phyloP scores from a whole-genome alignment of 1,140 invertebrate species.

The Drosophila varians region DNA sequence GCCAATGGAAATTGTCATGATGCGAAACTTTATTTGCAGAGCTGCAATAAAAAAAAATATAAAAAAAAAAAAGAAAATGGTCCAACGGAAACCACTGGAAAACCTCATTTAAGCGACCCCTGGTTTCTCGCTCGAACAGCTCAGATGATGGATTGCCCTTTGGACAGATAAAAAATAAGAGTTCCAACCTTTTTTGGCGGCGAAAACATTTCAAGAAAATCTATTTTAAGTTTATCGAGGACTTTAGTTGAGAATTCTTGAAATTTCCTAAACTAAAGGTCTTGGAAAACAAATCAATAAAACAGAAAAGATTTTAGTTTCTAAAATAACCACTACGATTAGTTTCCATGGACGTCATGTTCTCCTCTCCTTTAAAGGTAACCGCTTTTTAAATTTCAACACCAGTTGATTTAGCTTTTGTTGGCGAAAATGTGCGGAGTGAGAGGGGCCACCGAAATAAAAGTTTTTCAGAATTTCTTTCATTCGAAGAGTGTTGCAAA shows the following conservation, averaged over 20 bases:
- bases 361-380: too few species aligned
- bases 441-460: constrained; percentile 49
- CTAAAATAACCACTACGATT: too few species aligned
- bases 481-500: constrained; percentile 45
- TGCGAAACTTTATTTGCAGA: constrained; percentile 59
- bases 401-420: constrained; percentile 6
- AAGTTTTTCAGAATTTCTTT: constrained; percentile 49
- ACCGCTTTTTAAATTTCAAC: constrained; percentile 1
- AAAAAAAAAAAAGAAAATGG: constrained; percentile 3
- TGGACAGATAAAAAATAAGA: constrained; percentile 17
- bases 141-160: constrained; percentile 35
- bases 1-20: constrained; percentile 56
- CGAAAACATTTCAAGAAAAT: constrained; percentile 22
- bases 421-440: constrained; percentile 40
- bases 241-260: not conserved
- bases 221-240: constrained; percentile 9
- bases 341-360: too few species aligned
- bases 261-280: too few species aligned
- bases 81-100: constrained; percentile 10
- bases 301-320: not conserved
- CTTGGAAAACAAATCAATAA: not conserved
- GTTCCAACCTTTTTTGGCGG: constrained; percentile 17
- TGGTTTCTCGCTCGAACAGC: constrained; percentile 9
- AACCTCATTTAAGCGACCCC: constrained; percentile 6
- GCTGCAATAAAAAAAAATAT: constrained; percentile 23